Base-by-base conservation (phyloP, 2,797 vertebrate species). In the Tinamus major region DNA sequence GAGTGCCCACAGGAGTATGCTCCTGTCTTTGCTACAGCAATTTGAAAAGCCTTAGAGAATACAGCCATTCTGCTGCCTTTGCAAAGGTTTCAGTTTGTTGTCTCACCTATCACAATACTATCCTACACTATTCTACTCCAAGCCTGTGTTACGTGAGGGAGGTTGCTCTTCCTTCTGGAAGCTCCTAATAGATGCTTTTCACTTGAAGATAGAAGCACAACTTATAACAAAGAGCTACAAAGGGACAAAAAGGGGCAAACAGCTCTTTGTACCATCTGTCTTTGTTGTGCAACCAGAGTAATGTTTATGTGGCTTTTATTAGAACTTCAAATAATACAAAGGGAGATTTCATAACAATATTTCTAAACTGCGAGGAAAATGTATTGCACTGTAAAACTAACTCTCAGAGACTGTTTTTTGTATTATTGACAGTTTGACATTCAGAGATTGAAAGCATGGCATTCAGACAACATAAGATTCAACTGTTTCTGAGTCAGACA, bases 221-320 rank as follows among this genome's bases (percentile, higher is more conserved):
- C 42, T 81, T 74, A 13, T 35, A 56, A 83, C 13, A 29, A 76
- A 71, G 41, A 85, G 2, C 27, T 69, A 81, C 17, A 67, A 89
- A 70, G 48, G 15, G 35, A 7, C 26, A 53, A 12, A 15, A 56
- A 84, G 41, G n/a, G 59, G 24, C 5, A 92, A 85, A 76, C n/a
- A 51, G 3, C 15, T 74, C 13, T 74, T 87, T 88, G 35, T 67
- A 64, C 14, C 5, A 26, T 41, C 37, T 82, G 13, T 23, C 48
- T 91, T 90, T 88, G 39, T 88, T 86, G 58, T 6, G 68, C 18
- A 35, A 61, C 24, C 35, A 23, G 33, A 84, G 27, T 86, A 49
- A 39, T 55, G 26, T 76, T 90, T 59, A 72, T 91, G 51, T 72
- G n/a, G 10, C 3, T 93, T 92, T 92, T 79, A 80, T 83, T 80